phyloP scores from a whole-genome alignment of 2,888 invertebrate species.

The Hirtodrosophila histrioides region DNA sequence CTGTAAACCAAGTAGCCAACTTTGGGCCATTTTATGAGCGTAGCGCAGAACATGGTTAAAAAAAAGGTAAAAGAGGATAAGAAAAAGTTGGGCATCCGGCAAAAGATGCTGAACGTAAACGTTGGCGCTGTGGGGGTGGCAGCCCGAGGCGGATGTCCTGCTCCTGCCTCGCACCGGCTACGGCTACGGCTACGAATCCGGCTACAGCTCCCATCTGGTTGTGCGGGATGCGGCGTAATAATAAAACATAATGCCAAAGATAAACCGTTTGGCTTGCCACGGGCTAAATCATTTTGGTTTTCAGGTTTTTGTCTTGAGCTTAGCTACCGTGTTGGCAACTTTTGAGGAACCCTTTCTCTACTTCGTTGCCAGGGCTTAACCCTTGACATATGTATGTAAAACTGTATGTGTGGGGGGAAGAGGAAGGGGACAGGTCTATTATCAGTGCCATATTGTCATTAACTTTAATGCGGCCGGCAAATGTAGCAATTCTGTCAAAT shows the following conservation, averaged over 20 bases:
- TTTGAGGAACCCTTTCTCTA: conserved; percentile 43
- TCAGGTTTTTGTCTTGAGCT: conserved; percentile 37
- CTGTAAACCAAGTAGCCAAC: not conserved
- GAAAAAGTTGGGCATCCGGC: conserved; percentile 13
- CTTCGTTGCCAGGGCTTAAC: conserved; percentile 44
- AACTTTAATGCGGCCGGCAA: conserved; percentile 68
- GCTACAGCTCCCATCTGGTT: conserved; percentile 1
- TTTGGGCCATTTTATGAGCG: conserved; percentile 11
- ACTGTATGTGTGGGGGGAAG: not conserved
- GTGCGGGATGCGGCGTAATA: conserved; percentile 11
- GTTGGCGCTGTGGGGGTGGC: conserved; percentile 19
- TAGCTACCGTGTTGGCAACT: conserved; percentile 25
- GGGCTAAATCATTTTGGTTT: conserved; percentile 25
- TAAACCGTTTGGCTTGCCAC: conserved; percentile 42
- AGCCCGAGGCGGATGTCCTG: not conserved
- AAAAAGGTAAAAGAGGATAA: conserved; percentile 14
- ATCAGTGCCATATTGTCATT: conserved; percentile 70
- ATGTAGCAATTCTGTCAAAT: conserved; percentile 78
- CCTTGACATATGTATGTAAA: conserved; percentile 49
- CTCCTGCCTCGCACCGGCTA: not conserved
- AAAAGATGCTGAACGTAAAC: conserved; percentile 28
- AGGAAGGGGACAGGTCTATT: conserved; percentile 27
- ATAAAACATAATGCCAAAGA: conserved; percentile 58
- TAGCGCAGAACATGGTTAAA: conserved; percentile 18
- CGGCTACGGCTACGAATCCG: too few species aligned